These are phyloP conservation scores for Ectemnius lituratus DNA, from an alignment of 2,888 invertebrate genomes.

Conservation along the genomic window DNA sequence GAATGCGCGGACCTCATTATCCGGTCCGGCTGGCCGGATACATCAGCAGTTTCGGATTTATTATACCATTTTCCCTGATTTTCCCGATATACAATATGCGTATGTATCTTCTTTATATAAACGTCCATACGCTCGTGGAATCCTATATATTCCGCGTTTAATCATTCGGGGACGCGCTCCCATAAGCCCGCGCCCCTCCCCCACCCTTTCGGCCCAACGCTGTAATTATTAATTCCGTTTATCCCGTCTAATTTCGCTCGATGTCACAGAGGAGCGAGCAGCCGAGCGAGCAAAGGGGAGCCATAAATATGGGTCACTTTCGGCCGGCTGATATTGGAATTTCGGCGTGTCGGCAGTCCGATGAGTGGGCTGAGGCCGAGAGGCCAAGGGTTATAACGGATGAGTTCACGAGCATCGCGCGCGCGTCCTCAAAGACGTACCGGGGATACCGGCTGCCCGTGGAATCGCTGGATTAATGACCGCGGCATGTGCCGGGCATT, in stretches of 20 bases:
- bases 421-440: slow-evolving; percentile 49
- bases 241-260: not conserved
- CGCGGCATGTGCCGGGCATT: slow-evolving; percentile 57
- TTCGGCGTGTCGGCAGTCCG: not conserved
- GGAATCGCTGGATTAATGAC: slow-evolving; percentile 62
- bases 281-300: not conserved
- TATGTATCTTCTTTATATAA: too few species aligned
- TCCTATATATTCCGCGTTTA: too few species aligned
- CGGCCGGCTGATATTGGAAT: too few species aligned
- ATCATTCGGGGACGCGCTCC: too few species aligned
- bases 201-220: too few species aligned
- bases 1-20: slow-evolving; percentile 41
- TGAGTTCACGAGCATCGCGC: too few species aligned
- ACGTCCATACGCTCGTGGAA: too few species aligned
- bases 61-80: slow-evolving; percentile 7
- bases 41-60: slow-evolving; percentile 13
- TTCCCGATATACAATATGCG: not conserved
- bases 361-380: slow-evolving; percentile 12
- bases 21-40: slow-evolving; percentile 10
- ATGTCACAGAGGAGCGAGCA: not conserved
- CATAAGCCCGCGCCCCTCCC: too few species aligned
- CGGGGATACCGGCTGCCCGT: slow-evolving; percentile 45
- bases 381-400: slow-evolving; percentile 32
- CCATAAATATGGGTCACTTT: too few species aligned
- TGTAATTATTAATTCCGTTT: slow-evolving; percentile 17